Conservation (phyloP, 2,113 vertebrate genomes). For the Halcyon malimbica region DNA sequence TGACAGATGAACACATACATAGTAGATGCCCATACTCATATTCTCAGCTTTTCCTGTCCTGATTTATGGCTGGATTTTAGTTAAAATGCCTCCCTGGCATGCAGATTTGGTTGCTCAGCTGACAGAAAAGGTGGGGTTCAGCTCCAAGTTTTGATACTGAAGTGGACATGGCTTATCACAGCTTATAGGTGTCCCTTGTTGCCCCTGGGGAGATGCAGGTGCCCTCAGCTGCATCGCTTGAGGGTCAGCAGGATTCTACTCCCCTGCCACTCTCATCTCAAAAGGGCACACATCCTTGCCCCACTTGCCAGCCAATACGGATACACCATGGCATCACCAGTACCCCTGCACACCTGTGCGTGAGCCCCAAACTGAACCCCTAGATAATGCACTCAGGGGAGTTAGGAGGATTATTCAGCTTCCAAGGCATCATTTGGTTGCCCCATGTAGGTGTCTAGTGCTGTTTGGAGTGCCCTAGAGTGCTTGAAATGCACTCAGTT, state of each 20-base stretch:
- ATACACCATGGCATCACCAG: neutral
- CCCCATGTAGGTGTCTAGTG: accelerated
- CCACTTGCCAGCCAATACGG: neutral
- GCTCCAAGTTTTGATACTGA: neutral
- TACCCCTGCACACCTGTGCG: neutral
- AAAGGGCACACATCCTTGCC: neutral
- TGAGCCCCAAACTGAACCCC: neutral
- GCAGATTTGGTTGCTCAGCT: neutral
- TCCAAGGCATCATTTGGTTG: accelerated
- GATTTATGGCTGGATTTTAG: neutral
- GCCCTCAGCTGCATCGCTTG: accelerated
- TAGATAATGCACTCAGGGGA: accelerated
- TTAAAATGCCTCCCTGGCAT: neutral
- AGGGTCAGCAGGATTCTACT: neutral
- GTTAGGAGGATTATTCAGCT: neutral
- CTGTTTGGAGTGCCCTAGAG: neutral
- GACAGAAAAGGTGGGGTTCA: accelerated
- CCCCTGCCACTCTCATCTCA: neutral
- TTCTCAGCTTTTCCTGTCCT: neutral
- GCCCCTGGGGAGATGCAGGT: neutral
- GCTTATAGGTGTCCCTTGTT: neutral
- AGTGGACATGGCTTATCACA: neutral
- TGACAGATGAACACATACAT: neutral
- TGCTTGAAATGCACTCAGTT: neutral
- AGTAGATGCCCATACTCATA: neutral